Evolutionary conservation across 2,113 vertebrate genomes (phyloP).

Genomic region (Chamaea fasciata): DNA sequence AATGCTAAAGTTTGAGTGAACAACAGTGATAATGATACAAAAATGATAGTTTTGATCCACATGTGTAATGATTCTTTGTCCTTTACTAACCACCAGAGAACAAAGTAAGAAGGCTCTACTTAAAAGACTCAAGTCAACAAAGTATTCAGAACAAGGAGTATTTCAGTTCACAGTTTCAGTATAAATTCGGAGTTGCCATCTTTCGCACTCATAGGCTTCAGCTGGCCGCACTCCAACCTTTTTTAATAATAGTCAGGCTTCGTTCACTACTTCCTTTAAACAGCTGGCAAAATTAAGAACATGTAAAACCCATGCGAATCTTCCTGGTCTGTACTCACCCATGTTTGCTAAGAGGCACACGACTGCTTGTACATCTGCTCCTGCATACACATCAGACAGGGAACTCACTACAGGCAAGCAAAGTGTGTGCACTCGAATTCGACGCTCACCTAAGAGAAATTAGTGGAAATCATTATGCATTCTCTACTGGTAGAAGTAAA

Average conservation of each 20-base stretch:
- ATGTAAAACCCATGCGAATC: neutral
- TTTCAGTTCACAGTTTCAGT: neutral
- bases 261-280: neutral
- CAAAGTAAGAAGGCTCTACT: neutral
- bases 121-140: neutral
- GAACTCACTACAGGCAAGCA: slow-evolving; percentile 93
- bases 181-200: neutral
- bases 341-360: slow-evolving; percentile 93
- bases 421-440: slow-evolving; percentile 93
- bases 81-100: neutral
- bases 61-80: neutral
- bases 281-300: accelerated
- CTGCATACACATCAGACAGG: slow-evolving; percentile 88
- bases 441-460: slow-evolving; percentile 81
- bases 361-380: slow-evolving; percentile 91
- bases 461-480: neutral
- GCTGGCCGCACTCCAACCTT: neutral
- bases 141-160: neutral
- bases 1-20: neutral
- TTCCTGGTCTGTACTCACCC: slow-evolving; percentile 75
- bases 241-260: neutral
- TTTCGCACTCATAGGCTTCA: neutral
- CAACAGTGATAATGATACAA: neutral
- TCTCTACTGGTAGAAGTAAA: neutral
- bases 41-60: neutral